phyloP scores from a whole-genome alignment of 2,113 vertebrate species.

The Phaethornis superciliosus region DNA sequence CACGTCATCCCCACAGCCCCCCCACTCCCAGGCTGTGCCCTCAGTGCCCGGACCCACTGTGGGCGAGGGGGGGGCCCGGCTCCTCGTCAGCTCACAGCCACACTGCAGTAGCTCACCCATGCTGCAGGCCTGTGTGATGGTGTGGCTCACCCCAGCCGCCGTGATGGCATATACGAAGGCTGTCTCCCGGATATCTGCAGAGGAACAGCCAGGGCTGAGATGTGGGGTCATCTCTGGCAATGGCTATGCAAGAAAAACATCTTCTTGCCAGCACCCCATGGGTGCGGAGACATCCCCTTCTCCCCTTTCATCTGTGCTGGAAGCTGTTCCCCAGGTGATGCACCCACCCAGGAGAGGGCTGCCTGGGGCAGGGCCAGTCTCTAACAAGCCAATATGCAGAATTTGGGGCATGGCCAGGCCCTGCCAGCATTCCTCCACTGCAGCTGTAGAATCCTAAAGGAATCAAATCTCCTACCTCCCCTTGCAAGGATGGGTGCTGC shows the following conservation, averaged over 20 bases:
- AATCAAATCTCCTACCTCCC: background rate
- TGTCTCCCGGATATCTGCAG: slow-evolving; percentile 92
- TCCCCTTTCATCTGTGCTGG: accelerated
- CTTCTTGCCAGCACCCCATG: accelerated
- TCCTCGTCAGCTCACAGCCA: slow-evolving; percentile 90
- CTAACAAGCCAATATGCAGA: background rate
- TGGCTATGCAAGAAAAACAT: background rate
- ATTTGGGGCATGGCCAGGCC: background rate
- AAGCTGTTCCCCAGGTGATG: background rate
- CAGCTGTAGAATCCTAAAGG: background rate
- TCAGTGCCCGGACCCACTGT: slow-evolving; percentile 57
- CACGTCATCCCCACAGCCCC: slow-evolving; percentile 94
- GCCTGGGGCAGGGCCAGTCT: background rate
- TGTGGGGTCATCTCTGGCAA: background rate
- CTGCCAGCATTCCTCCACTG: background rate
- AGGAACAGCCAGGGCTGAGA: background rate
- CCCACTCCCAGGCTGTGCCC: slow-evolving; percentile 96
- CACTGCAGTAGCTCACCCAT: slow-evolving; percentile 97
- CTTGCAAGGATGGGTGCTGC: background rate
- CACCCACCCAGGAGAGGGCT: background rate
- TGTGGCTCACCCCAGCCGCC: slow-evolving; percentile 90
- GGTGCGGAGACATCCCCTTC: background rate
- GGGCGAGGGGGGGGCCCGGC: slow-evolving; percentile 76
- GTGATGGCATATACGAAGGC: slow-evolving; percentile 97
- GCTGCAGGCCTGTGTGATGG: slow-evolving; percentile 97